phyloP scores from a whole-genome alignment of 2,888 invertebrate genomes.

The Caenorhabditis sp. region DNA sequence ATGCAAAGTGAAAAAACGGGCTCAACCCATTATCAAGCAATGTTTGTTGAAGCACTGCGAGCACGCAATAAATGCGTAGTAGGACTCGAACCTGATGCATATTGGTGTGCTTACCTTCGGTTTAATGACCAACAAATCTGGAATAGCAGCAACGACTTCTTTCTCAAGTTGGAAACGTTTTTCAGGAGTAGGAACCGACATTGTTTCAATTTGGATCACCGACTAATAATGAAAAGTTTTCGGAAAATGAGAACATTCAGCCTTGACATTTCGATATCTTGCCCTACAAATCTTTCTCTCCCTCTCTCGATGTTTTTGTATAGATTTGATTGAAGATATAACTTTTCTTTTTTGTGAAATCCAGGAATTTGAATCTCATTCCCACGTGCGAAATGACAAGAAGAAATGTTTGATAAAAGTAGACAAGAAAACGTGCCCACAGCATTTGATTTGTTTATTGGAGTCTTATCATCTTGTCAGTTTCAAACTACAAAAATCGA shows the following conservation, averaged over 20 bases:
- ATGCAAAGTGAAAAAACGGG: no score
- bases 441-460: not conserved
- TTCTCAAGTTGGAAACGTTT: slow-evolving; percentile 63
- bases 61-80: no score
- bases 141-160: slow-evolving; percentile 58
- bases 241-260: not conserved
- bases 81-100: no score
- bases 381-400: no score
- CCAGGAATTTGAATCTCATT: no score
- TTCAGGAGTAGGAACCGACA: slow-evolving; percentile 50
- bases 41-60: no score
- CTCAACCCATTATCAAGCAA: no score
- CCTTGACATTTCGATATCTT: slow-evolving; percentile 19
- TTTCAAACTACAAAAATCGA: not conserved
- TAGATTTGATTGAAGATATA: not conserved
- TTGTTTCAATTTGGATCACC: not conserved
- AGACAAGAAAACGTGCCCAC: not conserved
- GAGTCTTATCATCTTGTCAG: not conserved
- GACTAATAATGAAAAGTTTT: not conserved
- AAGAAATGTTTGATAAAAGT: not conserved
- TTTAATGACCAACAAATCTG: slow-evolving; percentile 64
- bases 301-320: not conserved
- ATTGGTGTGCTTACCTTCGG: slow-evolving; percentile 65
- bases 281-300: slow-evolving; percentile 31
- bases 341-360: not conserved